These are phyloP conservation scores for Palythoa grandiflora DNA, from an alignment of 92 coral and sea anemone genomes.

Conservation along the genomic window DNA sequence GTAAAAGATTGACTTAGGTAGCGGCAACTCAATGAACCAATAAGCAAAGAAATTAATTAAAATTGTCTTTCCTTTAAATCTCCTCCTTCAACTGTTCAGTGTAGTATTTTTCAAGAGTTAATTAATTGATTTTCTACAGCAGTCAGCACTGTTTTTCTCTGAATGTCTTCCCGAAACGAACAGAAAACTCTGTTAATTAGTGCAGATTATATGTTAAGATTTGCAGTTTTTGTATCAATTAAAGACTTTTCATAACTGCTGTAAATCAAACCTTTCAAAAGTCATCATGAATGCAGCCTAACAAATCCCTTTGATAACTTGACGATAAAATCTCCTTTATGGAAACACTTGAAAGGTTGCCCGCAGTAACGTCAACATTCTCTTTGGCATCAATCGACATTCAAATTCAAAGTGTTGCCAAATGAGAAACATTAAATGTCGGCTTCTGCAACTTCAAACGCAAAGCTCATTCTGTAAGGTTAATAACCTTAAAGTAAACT, in stretches of 20 bases:
- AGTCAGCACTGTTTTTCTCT: background rate
- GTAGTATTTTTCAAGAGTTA: background rate
- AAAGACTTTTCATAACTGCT: background rate
- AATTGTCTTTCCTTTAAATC: background rate
- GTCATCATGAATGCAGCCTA: background rate
- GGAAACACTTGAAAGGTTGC: background rate
- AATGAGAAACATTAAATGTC: conserved; percentile 6
- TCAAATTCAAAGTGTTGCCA: conserved; percentile 5
- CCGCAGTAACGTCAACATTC: conserved; percentile 17
- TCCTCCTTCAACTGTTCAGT: background rate
- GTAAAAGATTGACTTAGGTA: background rate
- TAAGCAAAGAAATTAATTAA: conserved; percentile 17
- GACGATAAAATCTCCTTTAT: conserved; percentile 6
- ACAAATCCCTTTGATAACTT: conserved; percentile 21
- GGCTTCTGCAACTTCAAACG: background rate
- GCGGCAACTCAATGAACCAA: background rate
- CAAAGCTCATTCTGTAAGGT: background rate
- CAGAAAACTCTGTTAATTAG: background rate
- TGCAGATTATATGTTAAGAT: background rate
- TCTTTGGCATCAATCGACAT: conserved; percentile 7
- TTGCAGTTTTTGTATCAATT: background rate
- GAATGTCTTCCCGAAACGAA: background rate
- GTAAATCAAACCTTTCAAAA: background rate
- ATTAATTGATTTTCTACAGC: background rate
- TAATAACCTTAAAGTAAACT: conserved; percentile 9